These are phyloP conservation scores for Aldrovandia affinis DNA, from an alignment of 2,797 vertebrate genomes.

Conservation along the genomic window DNA sequence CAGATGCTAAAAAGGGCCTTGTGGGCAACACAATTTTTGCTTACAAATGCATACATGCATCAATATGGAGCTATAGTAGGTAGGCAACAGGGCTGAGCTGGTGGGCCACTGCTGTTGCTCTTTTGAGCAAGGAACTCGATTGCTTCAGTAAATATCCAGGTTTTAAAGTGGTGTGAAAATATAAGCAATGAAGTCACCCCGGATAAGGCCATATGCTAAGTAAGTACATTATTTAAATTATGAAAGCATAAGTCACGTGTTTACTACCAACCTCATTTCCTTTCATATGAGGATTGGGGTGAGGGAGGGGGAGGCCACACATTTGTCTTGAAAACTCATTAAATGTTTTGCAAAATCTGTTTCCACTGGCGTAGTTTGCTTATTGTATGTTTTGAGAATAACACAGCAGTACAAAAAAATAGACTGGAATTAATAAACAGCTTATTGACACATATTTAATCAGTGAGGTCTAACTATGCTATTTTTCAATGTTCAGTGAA, in stretches of 20 bases:
- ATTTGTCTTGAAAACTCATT: neutral
- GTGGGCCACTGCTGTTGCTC: too few relatives aligned
- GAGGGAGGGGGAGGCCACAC: neutral
- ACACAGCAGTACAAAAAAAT: neutral
- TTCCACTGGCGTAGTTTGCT: neutral
- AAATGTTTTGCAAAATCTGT: neutral
- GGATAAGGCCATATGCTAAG: neutral
- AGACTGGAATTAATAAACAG: neutral
- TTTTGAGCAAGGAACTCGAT: neutral
- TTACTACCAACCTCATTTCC: neutral
- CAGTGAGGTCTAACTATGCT: slow-evolving; percentile 57
- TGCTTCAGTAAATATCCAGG: neutral
- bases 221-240: neutral
- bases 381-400: neutral
- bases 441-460: neutral
- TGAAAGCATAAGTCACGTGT: neutral
- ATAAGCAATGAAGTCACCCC: neutral
- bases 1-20: too few relatives aligned
- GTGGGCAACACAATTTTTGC: too few relatives aligned
- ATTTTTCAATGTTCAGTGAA: slow-evolving; percentile 74
- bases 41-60: too few relatives aligned
- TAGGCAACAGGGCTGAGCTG: too few relatives aligned
- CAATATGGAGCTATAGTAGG: too few relatives aligned
- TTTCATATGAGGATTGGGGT: neutral
- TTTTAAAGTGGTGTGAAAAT: neutral